Base-by-base conservation (phyloP, 2,797 vertebrate genomes). In the Lycodopsis pacificus region DNA sequence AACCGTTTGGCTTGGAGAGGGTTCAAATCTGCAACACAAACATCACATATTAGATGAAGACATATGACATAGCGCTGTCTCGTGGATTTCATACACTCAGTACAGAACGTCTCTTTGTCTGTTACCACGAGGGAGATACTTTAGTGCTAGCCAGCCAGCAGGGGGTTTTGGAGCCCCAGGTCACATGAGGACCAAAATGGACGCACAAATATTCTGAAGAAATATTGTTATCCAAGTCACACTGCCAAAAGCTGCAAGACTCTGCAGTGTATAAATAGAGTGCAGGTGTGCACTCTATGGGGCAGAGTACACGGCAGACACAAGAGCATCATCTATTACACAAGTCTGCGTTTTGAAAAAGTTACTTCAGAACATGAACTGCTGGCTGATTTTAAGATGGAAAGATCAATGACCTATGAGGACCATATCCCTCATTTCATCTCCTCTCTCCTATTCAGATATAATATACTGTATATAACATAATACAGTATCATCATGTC, bases 1-100 rank as follows among this genome's bases (percentile, higher is more conserved):
- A 81, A 82, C 63, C 81, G 86, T 79, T 88, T 93, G 73, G 65
- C 66, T 66, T 57, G 86, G 74, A 75, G 66, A 20, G 90, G 77
- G 46, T 42, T 78, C 81, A 91, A 85, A 86, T 91, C 93, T 92
- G 91, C 22, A 94, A 93, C 77, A 90, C 70, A 93, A 90, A 63
- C 64, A 84, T 71, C 1, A 62, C 68, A 81, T 30, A 67, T 83
- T 83, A 82, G 76, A 71, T 4, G 15, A 38, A 84, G 7, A 62
- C 49, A 80, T 27, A 54, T 58, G 15, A 27, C 58, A 49, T 56
- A 74, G 34, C 7, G 46, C 62, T 10, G 25, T 71, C 66, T 65
- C 54, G 46, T 75, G 71, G 42, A 71, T 72, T 83, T 80, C 65
- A 79, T 11, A 65, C 57, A 65, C 67, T 73, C 30, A 32, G 0